Conservation (phyloP, 2,113 vertebrate genomes). For the Seriola rivoliana region DNA sequence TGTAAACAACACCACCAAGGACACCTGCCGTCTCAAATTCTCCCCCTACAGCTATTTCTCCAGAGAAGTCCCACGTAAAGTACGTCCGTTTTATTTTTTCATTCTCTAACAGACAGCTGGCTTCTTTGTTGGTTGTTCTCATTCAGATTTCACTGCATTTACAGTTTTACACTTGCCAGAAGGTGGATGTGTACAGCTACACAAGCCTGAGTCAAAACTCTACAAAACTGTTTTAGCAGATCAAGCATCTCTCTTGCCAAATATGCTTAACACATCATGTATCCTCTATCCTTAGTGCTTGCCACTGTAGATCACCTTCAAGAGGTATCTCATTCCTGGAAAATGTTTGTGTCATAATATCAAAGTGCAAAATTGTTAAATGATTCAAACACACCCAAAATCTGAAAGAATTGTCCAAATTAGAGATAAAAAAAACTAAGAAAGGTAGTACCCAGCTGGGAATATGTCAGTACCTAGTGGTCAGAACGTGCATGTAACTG, state of each 20-base stretch:
- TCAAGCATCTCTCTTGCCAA: background rate
- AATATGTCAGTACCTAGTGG: background rate
- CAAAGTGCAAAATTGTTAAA: background rate
- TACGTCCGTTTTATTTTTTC: conserved; percentile 63
- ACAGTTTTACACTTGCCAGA: conserved; percentile 5
- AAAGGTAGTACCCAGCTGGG: background rate
- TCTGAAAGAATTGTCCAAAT: background rate
- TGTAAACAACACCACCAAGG: conserved; percentile 92
- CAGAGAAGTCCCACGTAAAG: conserved; percentile 93
- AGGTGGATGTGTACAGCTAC: background rate
- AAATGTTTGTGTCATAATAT: background rate
- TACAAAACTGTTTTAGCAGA: background rate
- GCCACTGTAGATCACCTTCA: background rate
- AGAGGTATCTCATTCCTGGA: background rate
- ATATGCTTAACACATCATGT: background rate
- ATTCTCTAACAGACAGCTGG: background rate
- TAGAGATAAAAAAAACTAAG: background rate
- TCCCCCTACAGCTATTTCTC: conserved; percentile 98
- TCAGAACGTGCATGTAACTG: conserved; percentile 4
- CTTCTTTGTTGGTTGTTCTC: background rate
- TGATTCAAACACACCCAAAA: background rate
- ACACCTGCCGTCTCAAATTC: conserved; percentile 96
- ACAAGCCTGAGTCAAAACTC: background rate
- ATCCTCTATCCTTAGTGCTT: background rate
- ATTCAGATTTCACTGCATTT: background rate